Conservation (phyloP, 2,888 invertebrate genomes). For the Scaeva pyrastri region DNA sequence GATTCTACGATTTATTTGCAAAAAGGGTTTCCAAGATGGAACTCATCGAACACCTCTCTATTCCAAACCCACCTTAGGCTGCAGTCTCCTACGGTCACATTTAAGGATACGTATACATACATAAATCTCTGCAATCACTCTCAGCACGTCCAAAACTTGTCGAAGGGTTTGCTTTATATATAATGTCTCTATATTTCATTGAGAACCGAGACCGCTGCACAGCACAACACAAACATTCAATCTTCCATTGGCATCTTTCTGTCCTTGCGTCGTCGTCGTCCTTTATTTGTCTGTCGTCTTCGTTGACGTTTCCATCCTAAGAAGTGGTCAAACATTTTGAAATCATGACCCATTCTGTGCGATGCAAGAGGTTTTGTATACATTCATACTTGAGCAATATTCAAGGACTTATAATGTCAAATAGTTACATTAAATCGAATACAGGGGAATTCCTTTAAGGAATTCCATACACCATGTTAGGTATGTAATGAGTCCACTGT, state of each 20-base stretch:
- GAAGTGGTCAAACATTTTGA: constrained; percentile 64
- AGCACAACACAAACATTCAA: constrained; percentile 31
- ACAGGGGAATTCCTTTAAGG: constrained; percentile 21
- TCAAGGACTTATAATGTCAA: constrained; percentile 66
- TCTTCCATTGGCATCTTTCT: neutral
- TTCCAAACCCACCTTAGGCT: too few relatives aligned
- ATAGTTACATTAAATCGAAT: constrained; percentile 60
- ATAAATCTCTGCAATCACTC: constrained; percentile 69
- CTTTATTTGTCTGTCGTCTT: neutral
- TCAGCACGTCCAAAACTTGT: constrained; percentile 39
- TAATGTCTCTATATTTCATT: neutral
- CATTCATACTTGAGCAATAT: constrained; percentile 57
- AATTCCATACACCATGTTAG: neutral
- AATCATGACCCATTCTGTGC: constrained; percentile 39
- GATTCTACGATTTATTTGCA: constrained; percentile 65
- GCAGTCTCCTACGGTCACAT: neutral
- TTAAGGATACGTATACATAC: constrained; percentile 44
- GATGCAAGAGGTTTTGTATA: constrained; percentile 28
- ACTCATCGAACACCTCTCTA: constrained; percentile 1
- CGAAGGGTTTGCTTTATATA: constrained; percentile 19
- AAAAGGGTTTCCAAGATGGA: constrained; percentile 45
- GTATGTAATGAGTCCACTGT: neutral
- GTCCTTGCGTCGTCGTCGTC: too few relatives aligned
- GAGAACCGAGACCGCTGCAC: constrained; percentile 12
- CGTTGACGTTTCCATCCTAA: constrained; percentile 12